Evolutionary conservation across 2,797 vertebrate species (phyloP), one percentile per base, ranked within the genome.

Genomic region (Xenentodon cancila): DNA sequence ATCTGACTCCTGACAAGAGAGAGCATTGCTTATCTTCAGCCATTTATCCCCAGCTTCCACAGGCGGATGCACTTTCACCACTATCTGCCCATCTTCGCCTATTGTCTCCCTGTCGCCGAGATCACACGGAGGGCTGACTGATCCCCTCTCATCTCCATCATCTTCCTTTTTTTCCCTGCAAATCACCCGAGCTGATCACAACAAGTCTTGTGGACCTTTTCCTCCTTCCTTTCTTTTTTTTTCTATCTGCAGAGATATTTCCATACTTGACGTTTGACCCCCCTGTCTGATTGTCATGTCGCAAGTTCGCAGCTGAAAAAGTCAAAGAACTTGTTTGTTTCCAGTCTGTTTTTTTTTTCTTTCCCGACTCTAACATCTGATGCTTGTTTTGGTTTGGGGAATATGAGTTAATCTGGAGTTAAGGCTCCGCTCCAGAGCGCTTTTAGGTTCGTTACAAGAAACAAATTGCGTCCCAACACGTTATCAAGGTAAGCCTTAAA

Each of bases 381-480:
- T 20, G 53, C 48, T 46, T 20, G 19, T 18, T 6, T 46, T 16
- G 22, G 30, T 68, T 48, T 55, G 59, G 84, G 90, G 81, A 92
- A 81, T 80, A 93, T 92, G 85, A 89, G 75, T 89, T 92, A 86
- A 86, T 51, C 53, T 77, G 85, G 81, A 89, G 75, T 87, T 87
- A 70, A 79, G 57, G 62, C 73, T 49, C 61, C 70, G 63, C 74
- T 80, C 53, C 37, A 70, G 61, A 79, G 74, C 73, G 65, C 50
- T 59, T 79, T 25, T 25, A 37, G 1, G 16, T 27, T 78, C 69
- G 22, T 76, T 75, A 37, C 48, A 25, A 52, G 22, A 18, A 49
- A 11, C 1, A 30, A 45, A 32, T 44, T 37, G 47, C 74, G 72
- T 80, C 80, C 21, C 52, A 75, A 84, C 68, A 82, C 64, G 81